Conservation (phyloP, 1,140 invertebrate genomes). For the Drosophila ironensis region DNA sequence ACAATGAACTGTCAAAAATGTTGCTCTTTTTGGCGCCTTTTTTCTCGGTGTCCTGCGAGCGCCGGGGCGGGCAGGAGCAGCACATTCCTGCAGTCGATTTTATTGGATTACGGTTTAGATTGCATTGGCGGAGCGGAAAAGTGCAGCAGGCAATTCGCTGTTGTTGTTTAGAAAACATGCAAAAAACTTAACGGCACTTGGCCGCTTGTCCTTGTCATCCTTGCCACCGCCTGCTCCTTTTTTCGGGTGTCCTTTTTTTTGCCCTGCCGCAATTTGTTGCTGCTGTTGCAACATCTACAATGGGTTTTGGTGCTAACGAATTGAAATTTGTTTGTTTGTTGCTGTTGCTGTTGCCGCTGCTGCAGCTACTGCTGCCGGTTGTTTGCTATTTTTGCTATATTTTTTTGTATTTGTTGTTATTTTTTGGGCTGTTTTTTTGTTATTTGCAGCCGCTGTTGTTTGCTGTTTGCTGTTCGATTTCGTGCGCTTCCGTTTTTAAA, state of each 20-base stretch:
- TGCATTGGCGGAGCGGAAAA: conserved; percentile 65
- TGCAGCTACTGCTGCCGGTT: too few species aligned
- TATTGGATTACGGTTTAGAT: conserved; percentile 80
- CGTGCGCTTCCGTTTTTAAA: conserved; percentile 60
- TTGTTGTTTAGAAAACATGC: conserved; percentile 76
- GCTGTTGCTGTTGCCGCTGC: conserved; percentile 16
- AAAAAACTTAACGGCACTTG: conserved; percentile 63
- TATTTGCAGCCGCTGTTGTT: conserved; percentile 26
- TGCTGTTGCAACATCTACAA: conserved; percentile 21
- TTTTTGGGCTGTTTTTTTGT: conserved; percentile 17
- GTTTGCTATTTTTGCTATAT: conserved; percentile 14
- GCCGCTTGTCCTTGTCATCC: conserved; percentile 53
- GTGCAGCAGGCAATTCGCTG: conserved; percentile 35
- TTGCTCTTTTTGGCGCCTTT: conserved; percentile 32
- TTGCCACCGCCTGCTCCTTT: conserved; percentile 4
- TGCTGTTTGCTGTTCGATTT: conserved; percentile 73
- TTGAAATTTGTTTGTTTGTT: conserved; percentile 74
- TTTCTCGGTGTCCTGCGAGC: background rate
- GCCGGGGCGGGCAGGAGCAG: background rate
- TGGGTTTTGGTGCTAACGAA: conserved; percentile 53
- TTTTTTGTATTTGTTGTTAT: conserved; percentile 11
- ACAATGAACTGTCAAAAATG: conserved; percentile 74
- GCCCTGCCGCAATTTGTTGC: conserved; percentile 25
- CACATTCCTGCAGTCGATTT: conserved; percentile 74
- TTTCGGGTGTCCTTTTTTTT: conserved; percentile 20